Evolutionary conservation across 2,113 vertebrate species (phyloP).

Genomic region (Nestor notabilis): DNA sequence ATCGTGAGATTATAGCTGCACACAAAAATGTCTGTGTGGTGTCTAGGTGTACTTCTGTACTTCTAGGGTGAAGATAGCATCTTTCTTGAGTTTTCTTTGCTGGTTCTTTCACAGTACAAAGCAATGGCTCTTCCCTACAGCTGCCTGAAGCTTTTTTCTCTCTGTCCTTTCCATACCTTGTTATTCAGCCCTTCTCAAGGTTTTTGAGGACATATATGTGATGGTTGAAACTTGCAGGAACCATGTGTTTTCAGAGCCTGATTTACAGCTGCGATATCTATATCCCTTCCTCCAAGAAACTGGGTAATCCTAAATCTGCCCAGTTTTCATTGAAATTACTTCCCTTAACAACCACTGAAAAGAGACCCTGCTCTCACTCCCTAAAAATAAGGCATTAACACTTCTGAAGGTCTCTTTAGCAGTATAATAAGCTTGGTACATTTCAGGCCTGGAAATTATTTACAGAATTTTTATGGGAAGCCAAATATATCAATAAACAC

Average conservation of each 20-base stretch:
- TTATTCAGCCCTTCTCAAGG: background rate
- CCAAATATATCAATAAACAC: background rate
- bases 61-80: background rate
- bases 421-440: background rate
- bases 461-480: background rate
- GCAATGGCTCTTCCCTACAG: background rate
- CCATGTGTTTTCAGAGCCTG: background rate
- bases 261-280: background rate
- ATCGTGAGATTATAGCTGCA: background rate
- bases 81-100: background rate
- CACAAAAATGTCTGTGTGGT: background rate
- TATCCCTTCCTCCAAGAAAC: background rate
- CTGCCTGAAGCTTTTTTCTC: background rate
- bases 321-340: background rate
- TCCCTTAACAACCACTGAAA: background rate
- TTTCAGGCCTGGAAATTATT: background rate
- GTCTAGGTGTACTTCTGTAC: background rate
- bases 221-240: background rate
- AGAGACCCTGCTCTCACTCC: background rate
- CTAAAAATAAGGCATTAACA: background rate
- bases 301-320: background rate
- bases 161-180: background rate
- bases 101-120: background rate
- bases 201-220: background rate
- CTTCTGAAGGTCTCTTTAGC: background rate